Evolutionary conservation across 1,140 invertebrate species (phyloP).

Genomic region (Leptinotarsa defecta): DNA sequence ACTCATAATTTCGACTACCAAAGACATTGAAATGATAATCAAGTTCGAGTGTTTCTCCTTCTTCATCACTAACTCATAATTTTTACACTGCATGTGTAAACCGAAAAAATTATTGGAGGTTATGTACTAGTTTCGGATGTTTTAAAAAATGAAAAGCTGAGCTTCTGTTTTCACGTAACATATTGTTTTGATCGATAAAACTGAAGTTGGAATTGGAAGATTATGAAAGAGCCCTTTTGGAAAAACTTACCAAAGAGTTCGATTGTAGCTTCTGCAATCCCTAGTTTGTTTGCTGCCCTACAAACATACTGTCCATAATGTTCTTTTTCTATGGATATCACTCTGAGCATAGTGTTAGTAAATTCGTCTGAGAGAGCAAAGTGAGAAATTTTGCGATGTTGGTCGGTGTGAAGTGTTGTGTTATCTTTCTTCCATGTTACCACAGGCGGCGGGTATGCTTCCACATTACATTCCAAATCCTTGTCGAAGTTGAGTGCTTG

Average conservation of each 20-base stretch:
- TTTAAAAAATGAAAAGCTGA: too few relatives aligned
- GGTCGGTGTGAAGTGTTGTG: conserved; percentile 80
- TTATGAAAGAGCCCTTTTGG: too few relatives aligned
- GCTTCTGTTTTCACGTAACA: too few relatives aligned
- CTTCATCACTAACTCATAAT: too few relatives aligned
- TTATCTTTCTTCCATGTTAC: conserved; percentile 87
- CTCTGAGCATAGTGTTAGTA: conserved; percentile 84
- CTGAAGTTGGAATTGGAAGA: too few relatives aligned
- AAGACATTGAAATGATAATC: too few relatives aligned
- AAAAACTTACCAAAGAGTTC: conserved; percentile 78
- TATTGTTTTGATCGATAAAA: too few relatives aligned
- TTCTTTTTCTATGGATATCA: conserved; percentile 88
- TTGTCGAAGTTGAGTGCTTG: conserved; percentile 91
- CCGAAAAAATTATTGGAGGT: too few relatives aligned
- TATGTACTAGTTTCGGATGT: too few relatives aligned
- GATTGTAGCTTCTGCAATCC: conserved; percentile 74
- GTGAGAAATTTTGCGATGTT: conserved; percentile 83
- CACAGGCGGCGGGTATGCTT: conserved; percentile 88
- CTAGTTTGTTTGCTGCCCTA: conserved; percentile 85
- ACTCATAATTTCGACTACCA: too few relatives aligned
- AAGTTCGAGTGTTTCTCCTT: too few relatives aligned
- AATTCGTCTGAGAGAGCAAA: conserved; percentile 89
- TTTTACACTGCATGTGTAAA: too few relatives aligned
- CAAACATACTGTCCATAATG: conserved; percentile 88
- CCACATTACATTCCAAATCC: conserved; percentile 90